Base-by-base conservation (phyloP, 2,888 invertebrate genomes). In the Melanotus villosus region DNA sequence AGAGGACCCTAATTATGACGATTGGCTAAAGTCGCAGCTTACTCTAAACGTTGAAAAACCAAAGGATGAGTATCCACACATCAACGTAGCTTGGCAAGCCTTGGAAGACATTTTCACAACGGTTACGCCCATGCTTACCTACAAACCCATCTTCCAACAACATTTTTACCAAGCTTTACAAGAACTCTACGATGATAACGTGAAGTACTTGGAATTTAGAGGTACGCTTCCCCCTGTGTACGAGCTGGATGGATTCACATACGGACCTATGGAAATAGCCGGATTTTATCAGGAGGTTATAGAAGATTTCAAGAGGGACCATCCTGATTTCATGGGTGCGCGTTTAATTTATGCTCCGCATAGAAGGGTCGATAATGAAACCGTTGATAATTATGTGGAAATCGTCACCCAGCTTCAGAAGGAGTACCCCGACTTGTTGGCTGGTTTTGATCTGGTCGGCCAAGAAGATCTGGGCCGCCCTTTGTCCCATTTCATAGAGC, bases 391-490 rank as follows among this genome's bases (percentile, higher is more conserved):
- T 45, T 52, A 79, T 23, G 56, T 82, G 0, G 4, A 64, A 2
- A 78, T 63, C 0, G 71, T 78, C 0, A 50, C 66, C 1, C 50
- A 77, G 2, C 32, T 89, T 10, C 86, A 88, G 79, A 75, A 74
- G 0, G 80, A 82, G 6, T 88, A 89, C 79, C 91, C 93, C 0
- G 86, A 90, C 7, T 88, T 91, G 68, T 84, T 94, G 19, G 91
- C 90, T 23, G 95, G 95, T 2, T 94, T 94, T 75, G 95, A 95
- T 85, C 85, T 95, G 70, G 93, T 94, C 0, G 94, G 93, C 0
- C 92, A 93, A 79, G 94, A 95, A 80, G 94, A 94, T 78, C 75
- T 83, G 41, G 93, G 93, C 0, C 81, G 83, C 38, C 91, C 94
- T 0, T 80, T 94, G 0, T 81, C 86, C 34, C 87, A 88, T 1